phyloP scores from a whole-genome alignment of 2,113 vertebrate species.

The Phrynocephalus versicolor region DNA sequence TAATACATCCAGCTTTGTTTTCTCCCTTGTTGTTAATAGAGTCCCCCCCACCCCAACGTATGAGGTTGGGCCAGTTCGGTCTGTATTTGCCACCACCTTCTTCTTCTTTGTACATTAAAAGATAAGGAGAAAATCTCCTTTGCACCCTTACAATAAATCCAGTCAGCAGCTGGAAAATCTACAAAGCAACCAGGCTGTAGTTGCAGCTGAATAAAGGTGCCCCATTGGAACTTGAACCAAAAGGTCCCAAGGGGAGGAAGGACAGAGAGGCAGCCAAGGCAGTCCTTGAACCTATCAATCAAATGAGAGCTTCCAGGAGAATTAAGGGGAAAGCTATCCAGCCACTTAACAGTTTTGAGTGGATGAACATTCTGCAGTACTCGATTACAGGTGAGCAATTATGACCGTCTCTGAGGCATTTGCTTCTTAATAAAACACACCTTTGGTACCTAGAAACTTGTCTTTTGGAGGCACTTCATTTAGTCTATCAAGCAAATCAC shows the following conservation, averaged over 20 bases:
- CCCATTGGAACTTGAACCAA: not conserved
- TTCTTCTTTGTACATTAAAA: conserved; percentile 5
- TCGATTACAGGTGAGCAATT: not conserved
- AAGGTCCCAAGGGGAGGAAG: not conserved
- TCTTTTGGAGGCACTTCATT: not conserved
- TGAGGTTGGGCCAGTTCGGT: conserved; percentile 50
- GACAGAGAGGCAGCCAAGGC: not conserved
- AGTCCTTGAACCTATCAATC: not conserved
- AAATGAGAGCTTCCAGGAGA: not conserved
- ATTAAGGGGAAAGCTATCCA: not conserved
- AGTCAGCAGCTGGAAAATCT: not conserved
- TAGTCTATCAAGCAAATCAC: too few species aligned
- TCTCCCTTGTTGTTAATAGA: conserved; percentile 39
- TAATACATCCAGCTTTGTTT: conserved; percentile 48
- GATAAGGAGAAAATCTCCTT: conserved; percentile 38
- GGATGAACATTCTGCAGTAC: not conserved
- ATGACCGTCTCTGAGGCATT: not conserved
- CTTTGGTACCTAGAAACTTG: not conserved
- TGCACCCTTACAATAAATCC: conserved; percentile 6
- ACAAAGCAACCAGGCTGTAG: not conserved
- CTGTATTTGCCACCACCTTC: not conserved
- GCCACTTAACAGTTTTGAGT: not conserved
- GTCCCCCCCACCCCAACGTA: conserved; percentile 30
- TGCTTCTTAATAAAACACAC: not conserved
- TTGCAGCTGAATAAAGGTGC: not conserved